A percentile compares a stretch with the other conserved stretches of the same genome.
These are phyloP conservation scores for Urocolius indicus DNA, from an alignment of 2,113 vertebrate genomes.

Conservation along the genomic window DNA sequence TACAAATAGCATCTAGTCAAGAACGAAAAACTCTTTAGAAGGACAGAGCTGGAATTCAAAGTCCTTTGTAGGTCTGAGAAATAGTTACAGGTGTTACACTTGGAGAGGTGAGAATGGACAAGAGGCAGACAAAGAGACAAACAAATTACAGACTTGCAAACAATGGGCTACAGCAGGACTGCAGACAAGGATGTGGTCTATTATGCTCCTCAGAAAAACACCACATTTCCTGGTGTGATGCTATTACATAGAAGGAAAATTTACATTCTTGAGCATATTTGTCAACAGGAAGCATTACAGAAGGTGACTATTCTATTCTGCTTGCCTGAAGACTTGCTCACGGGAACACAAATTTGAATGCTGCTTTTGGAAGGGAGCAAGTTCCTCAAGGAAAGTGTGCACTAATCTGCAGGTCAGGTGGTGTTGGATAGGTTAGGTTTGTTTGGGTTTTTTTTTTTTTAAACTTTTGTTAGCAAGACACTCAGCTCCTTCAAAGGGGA, in stretches of 20 bases:
- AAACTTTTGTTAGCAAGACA: not conserved
- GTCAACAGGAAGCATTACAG: conserved; percentile 32
- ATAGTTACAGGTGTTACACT: not conserved
- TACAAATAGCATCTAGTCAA: not conserved
- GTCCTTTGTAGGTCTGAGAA: not conserved
- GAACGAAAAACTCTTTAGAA: not conserved
- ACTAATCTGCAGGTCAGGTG: not conserved
- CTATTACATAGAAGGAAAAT: conserved; percentile 9
- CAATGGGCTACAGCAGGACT: conserved; percentile 6
- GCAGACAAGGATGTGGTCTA: conserved; percentile 43
- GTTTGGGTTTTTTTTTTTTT: not conserved
- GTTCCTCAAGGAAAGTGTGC: not conserved
- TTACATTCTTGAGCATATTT: conserved; percentile 35
- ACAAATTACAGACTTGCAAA: conserved; percentile 45
- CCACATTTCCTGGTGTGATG: conserved; percentile 29
- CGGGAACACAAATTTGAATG: not conserved
- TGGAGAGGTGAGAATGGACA: not conserved
- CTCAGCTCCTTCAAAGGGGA: not conserved
- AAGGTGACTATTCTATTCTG: conserved; percentile 12
- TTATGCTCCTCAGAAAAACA: conserved; percentile 22
- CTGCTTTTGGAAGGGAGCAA: not conserved
- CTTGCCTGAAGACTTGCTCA: not conserved
- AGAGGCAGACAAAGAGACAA: not conserved
- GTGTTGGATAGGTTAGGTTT: not conserved
- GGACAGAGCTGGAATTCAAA: not conserved